These are phyloP conservation scores for Umimayanthus chanpuru DNA, from an alignment of 92 coral and sea anemone species.

Conservation along the genomic window DNA sequence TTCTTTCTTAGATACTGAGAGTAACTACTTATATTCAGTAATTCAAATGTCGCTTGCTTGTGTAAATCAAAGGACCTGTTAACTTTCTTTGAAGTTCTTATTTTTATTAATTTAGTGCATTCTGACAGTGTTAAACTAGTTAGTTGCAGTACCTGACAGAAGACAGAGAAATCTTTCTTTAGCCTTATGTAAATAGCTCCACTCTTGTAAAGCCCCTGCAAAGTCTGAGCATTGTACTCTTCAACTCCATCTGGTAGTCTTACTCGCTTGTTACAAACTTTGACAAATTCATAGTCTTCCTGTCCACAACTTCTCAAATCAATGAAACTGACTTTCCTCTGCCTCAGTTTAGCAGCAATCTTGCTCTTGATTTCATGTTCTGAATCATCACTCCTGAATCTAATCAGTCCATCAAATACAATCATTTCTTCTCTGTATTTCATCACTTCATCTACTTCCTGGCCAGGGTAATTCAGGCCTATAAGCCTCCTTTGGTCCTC, in stretches of 20 bases:
- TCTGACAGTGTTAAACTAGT: no score
- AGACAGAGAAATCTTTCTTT: not conserved
- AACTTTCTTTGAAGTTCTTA: no score
- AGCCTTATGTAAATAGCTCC: not conserved
- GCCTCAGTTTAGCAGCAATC: constrained; percentile 40
- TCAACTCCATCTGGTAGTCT: constrained; percentile 29
- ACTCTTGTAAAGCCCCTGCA: not conserved
- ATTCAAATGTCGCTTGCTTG: no score
- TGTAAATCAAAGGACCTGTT: no score
- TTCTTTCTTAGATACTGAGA: no score
- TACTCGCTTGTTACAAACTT: constrained; percentile 38
- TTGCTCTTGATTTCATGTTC: constrained; percentile 26
- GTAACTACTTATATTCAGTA: no score
- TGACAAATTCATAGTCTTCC: no score
- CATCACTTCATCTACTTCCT: constrained; percentile 25
- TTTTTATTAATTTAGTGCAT: no score
- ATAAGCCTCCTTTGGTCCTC: constrained; percentile 44
- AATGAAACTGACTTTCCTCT: constrained; percentile 27
- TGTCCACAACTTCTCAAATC: constrained; percentile 30
- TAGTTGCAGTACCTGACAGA: no score
- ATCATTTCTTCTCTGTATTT: constrained; percentile 33
- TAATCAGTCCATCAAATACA: constrained; percentile 49
- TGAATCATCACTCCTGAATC: constrained; percentile 34
- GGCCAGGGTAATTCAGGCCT: constrained; percentile 53
- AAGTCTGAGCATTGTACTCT: constrained; percentile 22